These are phyloP conservation scores for Smithornis capensis DNA, from an alignment of 2,113 vertebrate species.

Conservation along the genomic window DNA sequence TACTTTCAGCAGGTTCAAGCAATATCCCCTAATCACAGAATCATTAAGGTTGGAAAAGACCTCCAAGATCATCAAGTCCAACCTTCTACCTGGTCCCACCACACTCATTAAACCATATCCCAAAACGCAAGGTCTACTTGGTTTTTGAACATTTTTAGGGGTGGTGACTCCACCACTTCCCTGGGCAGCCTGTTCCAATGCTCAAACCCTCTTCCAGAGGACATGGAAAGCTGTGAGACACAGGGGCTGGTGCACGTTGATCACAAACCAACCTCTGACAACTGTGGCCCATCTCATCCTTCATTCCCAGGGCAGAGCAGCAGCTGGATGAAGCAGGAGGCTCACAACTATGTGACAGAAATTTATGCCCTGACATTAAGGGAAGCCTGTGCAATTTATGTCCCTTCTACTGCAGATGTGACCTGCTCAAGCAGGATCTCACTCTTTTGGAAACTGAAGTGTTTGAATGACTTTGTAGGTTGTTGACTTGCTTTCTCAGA, in stretches of 20 bases:
- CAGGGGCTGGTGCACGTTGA: rapidly evolving
- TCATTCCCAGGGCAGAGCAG: neutral
- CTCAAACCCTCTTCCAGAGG: neutral
- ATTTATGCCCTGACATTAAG: neutral
- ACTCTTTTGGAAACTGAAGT: neutral
- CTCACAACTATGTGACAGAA: neutral
- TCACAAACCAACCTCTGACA: neutral
- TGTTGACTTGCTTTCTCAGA: neutral
- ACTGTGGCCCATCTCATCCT: neutral
- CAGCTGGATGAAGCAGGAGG: neutral
- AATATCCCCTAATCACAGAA: neutral
- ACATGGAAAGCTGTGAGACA: neutral
- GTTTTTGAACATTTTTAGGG: neutral
- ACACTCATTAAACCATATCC: neutral
- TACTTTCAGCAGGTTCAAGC: neutral
- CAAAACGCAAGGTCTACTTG: neutral
- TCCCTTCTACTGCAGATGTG: neutral
- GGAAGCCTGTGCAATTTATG: neutral
- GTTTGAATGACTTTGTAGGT: neutral
- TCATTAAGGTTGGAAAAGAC: neutral
- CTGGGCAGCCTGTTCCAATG: neutral
- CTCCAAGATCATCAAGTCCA: neutral
- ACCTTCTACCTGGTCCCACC: neutral
- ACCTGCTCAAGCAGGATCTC: neutral
- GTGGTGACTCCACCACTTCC: neutral